Conservation (phyloP, 2,113 vertebrate species). For the Platichthys flesus region DNA sequence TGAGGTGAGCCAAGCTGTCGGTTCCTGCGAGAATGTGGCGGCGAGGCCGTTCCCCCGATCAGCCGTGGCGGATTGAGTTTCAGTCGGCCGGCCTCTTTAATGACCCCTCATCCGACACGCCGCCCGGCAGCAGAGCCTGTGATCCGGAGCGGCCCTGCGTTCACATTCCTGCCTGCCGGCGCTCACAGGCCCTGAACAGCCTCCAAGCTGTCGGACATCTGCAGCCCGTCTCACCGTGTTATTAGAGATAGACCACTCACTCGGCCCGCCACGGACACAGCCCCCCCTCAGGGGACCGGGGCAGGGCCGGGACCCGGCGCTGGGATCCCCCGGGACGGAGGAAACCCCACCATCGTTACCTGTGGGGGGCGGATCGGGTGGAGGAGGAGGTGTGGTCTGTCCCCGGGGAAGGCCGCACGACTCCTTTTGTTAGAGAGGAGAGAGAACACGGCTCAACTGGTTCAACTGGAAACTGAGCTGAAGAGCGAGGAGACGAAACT, state of each 20-base stretch:
- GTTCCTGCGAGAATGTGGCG: slow-evolving; percentile 3
- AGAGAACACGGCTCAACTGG: slow-evolving; percentile 39
- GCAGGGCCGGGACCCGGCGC: slow-evolving; percentile 57
- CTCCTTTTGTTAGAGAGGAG: slow-evolving; percentile 69
- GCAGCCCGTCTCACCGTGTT: slow-evolving; percentile 76
- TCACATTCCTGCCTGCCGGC: slow-evolving; percentile 52
- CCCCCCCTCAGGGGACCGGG: slow-evolving; percentile 63
- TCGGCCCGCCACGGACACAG: slow-evolving; percentile 44
- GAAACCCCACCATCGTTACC: slow-evolving; percentile 51
- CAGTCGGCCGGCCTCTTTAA: slow-evolving; percentile 68
- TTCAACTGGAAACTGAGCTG: slow-evolving; percentile 57
- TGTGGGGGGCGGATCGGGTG: slow-evolving; percentile 47
- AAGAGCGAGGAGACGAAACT: neutral
- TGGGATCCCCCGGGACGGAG: slow-evolving; percentile 45
- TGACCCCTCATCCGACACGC: slow-evolving; percentile 60
- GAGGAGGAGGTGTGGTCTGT: slow-evolving; percentile 21
- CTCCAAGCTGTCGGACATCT: slow-evolving; percentile 85
- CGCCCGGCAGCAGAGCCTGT: slow-evolving; percentile 34
- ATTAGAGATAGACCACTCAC: slow-evolving; percentile 78
- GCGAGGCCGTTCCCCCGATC: slow-evolving; percentile 1
- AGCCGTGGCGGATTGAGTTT: slow-evolving; percentile 65
- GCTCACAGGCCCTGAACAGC: slow-evolving; percentile 28
- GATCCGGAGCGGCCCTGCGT: slow-evolving; percentile 51
- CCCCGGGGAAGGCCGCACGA: slow-evolving; percentile 46
- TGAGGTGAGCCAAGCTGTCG: slow-evolving; percentile 68